A percentile compares a stretch with the other conserved stretches of the same genome.
Evolutionary conservation across 2,888 invertebrate species (phyloP).

Genomic region (Philereme vetulata): DNA sequence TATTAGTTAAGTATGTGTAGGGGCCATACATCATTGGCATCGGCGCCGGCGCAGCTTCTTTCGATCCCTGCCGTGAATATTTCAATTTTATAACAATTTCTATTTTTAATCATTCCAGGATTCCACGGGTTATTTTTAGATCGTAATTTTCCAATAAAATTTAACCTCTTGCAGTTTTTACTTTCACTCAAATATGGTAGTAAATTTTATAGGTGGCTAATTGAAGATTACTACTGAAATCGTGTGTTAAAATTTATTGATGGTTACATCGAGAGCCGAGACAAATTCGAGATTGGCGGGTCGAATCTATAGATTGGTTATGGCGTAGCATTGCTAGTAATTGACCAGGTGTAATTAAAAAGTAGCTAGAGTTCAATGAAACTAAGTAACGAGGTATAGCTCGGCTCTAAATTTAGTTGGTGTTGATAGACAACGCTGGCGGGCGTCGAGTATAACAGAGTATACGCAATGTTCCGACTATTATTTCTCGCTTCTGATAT

Average conservation of each 20-base stretch:
- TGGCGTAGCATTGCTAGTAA: conserved; percentile 60
- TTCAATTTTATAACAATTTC: conserved; percentile 50
- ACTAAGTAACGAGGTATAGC: conserved; percentile 33
- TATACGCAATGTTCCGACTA: not conserved
- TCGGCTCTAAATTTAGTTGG: conserved; percentile 7
- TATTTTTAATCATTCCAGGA: conserved; percentile 9
- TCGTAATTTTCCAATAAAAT: conserved; percentile 23
- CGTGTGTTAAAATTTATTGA: conserved; percentile 79
- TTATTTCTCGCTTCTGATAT: not conserved
- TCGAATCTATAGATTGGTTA: conserved; percentile 67
- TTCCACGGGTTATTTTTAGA: conserved; percentile 20
- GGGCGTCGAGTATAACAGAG: not conserved
- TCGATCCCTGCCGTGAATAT: conserved; percentile 62
- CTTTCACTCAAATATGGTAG: conserved; percentile 45
- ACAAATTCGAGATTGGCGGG: conserved; percentile 67
- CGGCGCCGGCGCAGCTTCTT: conserved; percentile 72
- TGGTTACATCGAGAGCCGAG: conserved; percentile 70
- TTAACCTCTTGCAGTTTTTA: conserved; percentile 15
- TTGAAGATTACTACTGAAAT: conserved; percentile 78
- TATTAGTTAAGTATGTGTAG: conserved; percentile 73
- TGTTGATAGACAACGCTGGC: not conserved
- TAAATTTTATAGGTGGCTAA: conserved; percentile 68
- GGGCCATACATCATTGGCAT: conserved; percentile 71
- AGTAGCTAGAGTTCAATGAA: conserved; percentile 66
- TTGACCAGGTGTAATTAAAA: conserved; percentile 75